Evolutionary conservation across 1,140 invertebrate species (phyloP), one percentile per base, ranked within the genome.

Genomic region (Sycobia sp.): DNA sequence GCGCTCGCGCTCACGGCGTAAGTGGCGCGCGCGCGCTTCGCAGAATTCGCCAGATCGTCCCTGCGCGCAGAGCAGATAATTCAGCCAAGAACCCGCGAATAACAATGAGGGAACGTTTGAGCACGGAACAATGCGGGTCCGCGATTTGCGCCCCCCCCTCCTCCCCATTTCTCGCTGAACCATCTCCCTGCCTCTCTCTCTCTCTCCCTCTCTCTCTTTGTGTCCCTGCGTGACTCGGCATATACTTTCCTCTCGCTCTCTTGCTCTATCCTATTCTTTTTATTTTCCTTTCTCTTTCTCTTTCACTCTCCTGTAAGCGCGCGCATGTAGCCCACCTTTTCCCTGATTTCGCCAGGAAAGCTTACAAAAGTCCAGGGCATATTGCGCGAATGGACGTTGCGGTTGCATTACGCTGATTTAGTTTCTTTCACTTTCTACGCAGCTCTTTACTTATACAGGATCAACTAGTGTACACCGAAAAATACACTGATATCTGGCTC

Each of bases 61-160:
- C 61, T 49, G 38, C 61, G 53, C 50, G 59, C 29, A 9, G 59
- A 55, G 50, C 62, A 64, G 62, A 64, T 64, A 64, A 64, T 64
- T 64, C 62, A 57, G 9, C 62, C 25, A 39, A 58, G 62, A 62
- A 57, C 32, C 61, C 62, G 54, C 54, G 62, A 64, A 64, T 64
- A 64, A 64, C 62, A 64, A 64, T 64, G 62, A 64, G 54, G 27
- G 46, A 58, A 11, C 47, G 54, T 51, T 57, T 50, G 47, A 53
- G 54, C 46, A 39, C 54, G 54, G 62, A 64, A 64, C 62, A 64
- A 64, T 64, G 54, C 54, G 54, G 34, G 44, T 34, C 36, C 27
- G 61, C 53, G 61, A 57, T 50, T 50, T 36, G 34, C 18, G 27
- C 34, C 43, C 23, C 41, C 44, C 22, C 22, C 10, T 22, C 14